These are phyloP conservation scores for Parnassius orleans DNA, from an alignment of 2,888 invertebrate species.

Conservation along the genomic window DNA sequence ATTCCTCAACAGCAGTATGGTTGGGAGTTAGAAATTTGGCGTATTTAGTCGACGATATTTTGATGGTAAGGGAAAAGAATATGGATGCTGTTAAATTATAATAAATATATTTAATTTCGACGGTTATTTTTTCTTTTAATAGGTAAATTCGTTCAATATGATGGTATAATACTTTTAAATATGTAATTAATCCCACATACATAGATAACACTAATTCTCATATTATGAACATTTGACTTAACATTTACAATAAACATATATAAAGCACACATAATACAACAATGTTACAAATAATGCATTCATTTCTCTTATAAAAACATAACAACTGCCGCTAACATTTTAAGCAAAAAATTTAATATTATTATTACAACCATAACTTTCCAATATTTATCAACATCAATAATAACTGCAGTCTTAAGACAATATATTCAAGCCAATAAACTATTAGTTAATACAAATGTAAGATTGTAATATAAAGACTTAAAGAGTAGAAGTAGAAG, in stretches of 20 bases:
- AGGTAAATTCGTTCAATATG: background rate
- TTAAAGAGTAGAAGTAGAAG: too few relatives aligned
- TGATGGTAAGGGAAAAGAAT: too few relatives aligned
- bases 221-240: background rate
- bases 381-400: background rate
- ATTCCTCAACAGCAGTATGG: too few relatives aligned
- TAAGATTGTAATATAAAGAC: too few relatives aligned
- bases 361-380: constrained; percentile 7
- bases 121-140: too few relatives aligned
- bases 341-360: background rate
- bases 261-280: constrained; percentile 11
- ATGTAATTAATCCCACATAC: background rate
- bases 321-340: constrained; percentile 14
- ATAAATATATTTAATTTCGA: too few relatives aligned
- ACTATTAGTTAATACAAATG: too few relatives aligned
- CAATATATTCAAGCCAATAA: background rate
- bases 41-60: too few relatives aligned
- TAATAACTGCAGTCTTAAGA: constrained; percentile 13
- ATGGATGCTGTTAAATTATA: too few relatives aligned
- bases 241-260: constrained; percentile 16
- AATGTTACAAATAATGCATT: constrained; percentile 14
- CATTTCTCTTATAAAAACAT: constrained; percentile 8
- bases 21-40: too few relatives aligned
- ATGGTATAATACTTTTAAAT: too few relatives aligned
- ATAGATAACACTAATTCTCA: background rate